phyloP scores from a whole-genome alignment of 2,888 invertebrate species.

The Octonoba sinensis region DNA sequence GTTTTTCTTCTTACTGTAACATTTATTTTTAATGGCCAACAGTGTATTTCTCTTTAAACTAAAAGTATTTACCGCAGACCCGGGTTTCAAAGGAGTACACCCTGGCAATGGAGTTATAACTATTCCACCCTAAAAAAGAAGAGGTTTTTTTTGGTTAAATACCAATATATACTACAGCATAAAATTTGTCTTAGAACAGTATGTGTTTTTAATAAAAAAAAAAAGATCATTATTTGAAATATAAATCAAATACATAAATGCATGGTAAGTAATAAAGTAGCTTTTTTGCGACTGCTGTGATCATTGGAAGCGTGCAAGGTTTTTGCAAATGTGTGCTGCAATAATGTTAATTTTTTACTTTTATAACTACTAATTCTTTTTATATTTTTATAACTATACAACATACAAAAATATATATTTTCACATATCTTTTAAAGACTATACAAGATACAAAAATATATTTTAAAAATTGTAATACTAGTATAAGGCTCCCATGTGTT shows the following conservation, averaged over 20 bases:
- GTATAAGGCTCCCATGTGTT: too few species aligned
- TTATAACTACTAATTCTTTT: too few species aligned
- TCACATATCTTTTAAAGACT: too few species aligned
- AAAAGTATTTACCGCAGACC: conserved; percentile 86
- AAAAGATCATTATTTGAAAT: neutral
- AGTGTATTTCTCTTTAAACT: neutral
- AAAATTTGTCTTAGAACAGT: neutral
- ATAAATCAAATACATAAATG: neutral
- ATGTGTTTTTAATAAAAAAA: too few species aligned
- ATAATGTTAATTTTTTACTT: too few species aligned
- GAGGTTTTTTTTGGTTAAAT: neutral
- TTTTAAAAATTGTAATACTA: too few species aligned
- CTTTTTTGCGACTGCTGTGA: conserved; percentile 34
- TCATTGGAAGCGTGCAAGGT: too few species aligned
- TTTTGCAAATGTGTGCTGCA: too few species aligned
- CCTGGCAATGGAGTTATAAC: conserved; percentile 96
- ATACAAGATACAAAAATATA: too few species aligned
- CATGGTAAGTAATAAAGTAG: neutral
- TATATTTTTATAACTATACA: too few species aligned
- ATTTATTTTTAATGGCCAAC: neutral
- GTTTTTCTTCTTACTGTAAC: neutral
- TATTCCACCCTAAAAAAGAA: conserved; percentile 81
- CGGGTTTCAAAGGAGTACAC: conserved; percentile 96
- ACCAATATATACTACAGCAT: too few species aligned
- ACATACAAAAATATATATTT: too few species aligned